These are phyloP conservation scores for Babyrousa celebensis DNA, from an alignment of 2,797 vertebrate species.

Conservation along the genomic window DNA sequence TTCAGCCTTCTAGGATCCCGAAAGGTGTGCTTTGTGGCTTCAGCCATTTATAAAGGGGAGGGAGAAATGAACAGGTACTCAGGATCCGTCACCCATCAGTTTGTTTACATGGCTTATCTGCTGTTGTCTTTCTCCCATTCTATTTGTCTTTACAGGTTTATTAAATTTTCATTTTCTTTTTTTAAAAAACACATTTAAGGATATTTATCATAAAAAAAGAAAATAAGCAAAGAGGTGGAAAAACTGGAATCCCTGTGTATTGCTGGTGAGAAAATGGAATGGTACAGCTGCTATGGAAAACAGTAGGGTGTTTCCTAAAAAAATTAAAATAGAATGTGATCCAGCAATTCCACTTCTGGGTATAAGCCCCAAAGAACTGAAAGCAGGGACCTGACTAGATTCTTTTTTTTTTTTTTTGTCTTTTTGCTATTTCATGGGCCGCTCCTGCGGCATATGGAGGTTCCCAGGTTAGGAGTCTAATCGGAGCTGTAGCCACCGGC, in stretches of 20 bases:
- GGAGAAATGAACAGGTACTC: not conserved
- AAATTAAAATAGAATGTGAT: not conserved
- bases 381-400: not conserved
- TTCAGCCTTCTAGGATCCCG: no score
- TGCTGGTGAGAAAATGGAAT: conserved; percentile 12
- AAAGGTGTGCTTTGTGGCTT: no score
- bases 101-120: not conserved
- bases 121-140: not conserved
- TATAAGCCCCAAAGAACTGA: not conserved
- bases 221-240: not conserved
- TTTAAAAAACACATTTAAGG: conserved; percentile 53
- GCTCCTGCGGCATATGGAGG: no score
- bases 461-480: no score
- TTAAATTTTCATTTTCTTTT: conserved; percentile 9
- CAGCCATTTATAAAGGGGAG: no score
- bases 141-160: conserved; percentile 32
- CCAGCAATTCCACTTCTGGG: conserved; percentile 30
- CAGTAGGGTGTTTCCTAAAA: not conserved
- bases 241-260: not conserved
- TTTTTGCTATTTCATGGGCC: no score
- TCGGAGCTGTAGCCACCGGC: no score
- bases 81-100: not conserved
- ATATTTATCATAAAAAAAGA: not conserved
- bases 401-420: no score
- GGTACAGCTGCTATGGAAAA: not conserved